Evolutionary conservation across 2,113 vertebrate species (phyloP), one percentile per base, ranked within the genome.

Genomic region (Cephalophus harveyi): DNA sequence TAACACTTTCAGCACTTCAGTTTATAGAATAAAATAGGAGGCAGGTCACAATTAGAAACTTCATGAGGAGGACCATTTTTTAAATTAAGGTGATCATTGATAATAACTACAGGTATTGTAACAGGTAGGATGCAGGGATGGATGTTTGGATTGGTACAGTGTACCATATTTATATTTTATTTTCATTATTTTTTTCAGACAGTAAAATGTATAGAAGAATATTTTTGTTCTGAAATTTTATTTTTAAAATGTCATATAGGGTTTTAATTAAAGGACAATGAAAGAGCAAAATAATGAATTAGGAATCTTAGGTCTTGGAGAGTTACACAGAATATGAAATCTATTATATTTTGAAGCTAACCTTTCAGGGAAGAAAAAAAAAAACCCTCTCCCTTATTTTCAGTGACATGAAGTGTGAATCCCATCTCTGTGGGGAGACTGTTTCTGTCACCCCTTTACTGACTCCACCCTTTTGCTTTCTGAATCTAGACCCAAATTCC

Each of bases 141-240:
- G 28, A 60, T 57, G 10, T 86, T 57, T 60, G n/a, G 50, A 62
- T 27, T 79, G 67, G 67, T 33, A 12, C 92, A 62, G 11, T 94
- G 14, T 62, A 28, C 13, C 3, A 2, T 90, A 55, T 82, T 93
- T 48, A 33, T 59, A 86, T 83, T 83, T 96, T 84, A 90, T 59
- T 64, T 94, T 59, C 23, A 12, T 4, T 89, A 48, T 93, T 93
- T 91, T 85, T 36, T 79, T 43, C 46, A 71, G 59, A 83, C 36
- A 94, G 25, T 60, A 85, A 96, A 95, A 84, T 28, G 12, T 74
- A 33, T 10, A 54, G 67, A 87, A 28, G 23, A 43, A 8, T 86
- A 43, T 33, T 96, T 92, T 92, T 50, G 64, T 95, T 33, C 27
- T 79, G 52, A 94, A 91, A 59, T 96, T 79, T 94, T 15, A 50